Percentiles rank a stretch among this genome's conserved stretches.
Evolutionary conservation across 2,888 invertebrate genomes (phyloP).

Genomic region (Carpatolechia fugitivella): DNA sequence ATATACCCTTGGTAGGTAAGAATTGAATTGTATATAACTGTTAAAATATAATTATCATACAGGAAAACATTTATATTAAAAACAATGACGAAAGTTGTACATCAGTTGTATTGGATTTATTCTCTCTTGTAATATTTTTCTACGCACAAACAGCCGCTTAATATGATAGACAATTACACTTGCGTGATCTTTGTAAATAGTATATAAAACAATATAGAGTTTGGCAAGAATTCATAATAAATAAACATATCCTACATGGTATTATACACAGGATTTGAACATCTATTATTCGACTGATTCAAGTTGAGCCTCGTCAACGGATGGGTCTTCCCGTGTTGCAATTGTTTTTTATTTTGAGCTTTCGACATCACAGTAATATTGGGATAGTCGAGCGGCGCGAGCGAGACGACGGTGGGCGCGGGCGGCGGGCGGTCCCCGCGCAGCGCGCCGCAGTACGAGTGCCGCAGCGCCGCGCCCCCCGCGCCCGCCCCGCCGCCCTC

Average conservation of each 20-base stretch:
- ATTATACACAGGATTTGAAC: slow-evolving; percentile 92
- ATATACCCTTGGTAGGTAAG: no score
- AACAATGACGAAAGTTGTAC: slow-evolving; percentile 67
- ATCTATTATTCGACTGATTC: slow-evolving; percentile 84
- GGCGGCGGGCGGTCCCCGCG: slow-evolving; percentile 54
- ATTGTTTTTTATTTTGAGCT: slow-evolving; percentile 87
- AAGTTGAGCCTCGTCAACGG: slow-evolving; percentile 92
- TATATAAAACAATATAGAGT: slow-evolving; percentile 78
- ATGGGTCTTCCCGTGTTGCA: slow-evolving; percentile 95
- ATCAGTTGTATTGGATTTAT: slow-evolving; percentile 75
- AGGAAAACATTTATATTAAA: slow-evolving; percentile 25
- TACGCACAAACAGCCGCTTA: slow-evolving; percentile 74
- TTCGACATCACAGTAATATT: slow-evolving; percentile 84
- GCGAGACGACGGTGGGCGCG: slow-evolving; percentile 59
- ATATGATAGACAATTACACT: slow-evolving; percentile 75
- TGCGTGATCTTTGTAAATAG: slow-evolving; percentile 72
- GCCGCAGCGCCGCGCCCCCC: slow-evolving; percentile 38
- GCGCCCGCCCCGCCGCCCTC: slow-evolving; percentile 39
- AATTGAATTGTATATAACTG: no score
- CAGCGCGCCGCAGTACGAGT: slow-evolving; percentile 43
- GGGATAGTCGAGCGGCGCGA: slow-evolving; percentile 69
- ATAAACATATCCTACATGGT: slow-evolving; percentile 87
- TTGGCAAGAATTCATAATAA: slow-evolving; percentile 79
- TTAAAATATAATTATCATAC: no score
- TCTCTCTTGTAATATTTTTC: slow-evolving; percentile 67